Percentiles rank a stretch among this genome's conserved stretches.
Evolutionary conservation across 2,888 invertebrate genomes (phyloP).

Genomic region (Plemyria rubiginata): DNA sequence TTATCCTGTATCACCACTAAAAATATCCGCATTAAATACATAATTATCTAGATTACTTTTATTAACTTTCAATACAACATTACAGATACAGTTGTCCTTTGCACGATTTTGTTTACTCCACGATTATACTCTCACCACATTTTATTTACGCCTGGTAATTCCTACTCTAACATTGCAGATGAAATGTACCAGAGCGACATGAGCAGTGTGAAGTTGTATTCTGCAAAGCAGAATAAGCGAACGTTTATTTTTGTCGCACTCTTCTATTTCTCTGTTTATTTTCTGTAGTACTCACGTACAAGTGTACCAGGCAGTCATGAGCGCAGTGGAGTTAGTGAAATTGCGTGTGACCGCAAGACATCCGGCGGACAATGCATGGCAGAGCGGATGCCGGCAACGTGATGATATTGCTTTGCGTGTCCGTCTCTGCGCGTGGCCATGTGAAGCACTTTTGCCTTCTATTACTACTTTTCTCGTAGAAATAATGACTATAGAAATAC

Average conservation of each 20-base stretch:
- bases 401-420: slow-evolving; percentile 68
- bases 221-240: background rate
- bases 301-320: slow-evolving; percentile 63
- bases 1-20: background rate
- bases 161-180: slow-evolving; percentile 4
- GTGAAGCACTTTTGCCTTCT: slow-evolving; percentile 40
- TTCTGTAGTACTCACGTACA: slow-evolving; percentile 18
- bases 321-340: slow-evolving; percentile 75
- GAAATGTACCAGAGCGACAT: slow-evolving; percentile 11
- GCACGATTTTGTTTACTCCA: background rate
- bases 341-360: slow-evolving; percentile 83
- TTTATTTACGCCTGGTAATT: background rate
- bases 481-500: background rate
- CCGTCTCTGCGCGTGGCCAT: slow-evolving; percentile 54
- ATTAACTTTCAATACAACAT: background rate
- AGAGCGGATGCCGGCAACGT: slow-evolving; percentile 74
- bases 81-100: background rate
- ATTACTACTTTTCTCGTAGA: slow-evolving; percentile 27
- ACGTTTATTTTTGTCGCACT: background rate
- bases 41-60: background rate
- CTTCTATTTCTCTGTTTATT: slow-evolving; percentile 14
- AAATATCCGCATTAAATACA: background rate
- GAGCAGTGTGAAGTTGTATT: slow-evolving; percentile 6
- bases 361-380: slow-evolving; percentile 76
- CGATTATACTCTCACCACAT: background rate